A percentile compares a stretch with the other conserved stretches of the same genome.
Evolutionary conservation across 2,888 invertebrate species (phyloP).

Genomic region (Agrotis ipsilon): DNA sequence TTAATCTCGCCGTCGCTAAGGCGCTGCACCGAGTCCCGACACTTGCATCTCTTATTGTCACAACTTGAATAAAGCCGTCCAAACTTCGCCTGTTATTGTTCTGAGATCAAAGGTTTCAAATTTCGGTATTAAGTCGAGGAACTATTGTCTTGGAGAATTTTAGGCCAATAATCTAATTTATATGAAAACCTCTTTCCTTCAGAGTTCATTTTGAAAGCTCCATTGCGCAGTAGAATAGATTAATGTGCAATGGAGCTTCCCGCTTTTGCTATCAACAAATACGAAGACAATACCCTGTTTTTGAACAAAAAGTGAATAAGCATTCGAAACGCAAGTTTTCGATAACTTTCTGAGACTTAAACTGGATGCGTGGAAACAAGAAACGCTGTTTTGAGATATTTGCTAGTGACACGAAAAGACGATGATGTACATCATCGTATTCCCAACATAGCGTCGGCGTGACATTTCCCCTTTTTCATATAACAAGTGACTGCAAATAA

Average conservation of each 20-base stretch:
- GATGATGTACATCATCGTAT: too few relatives aligned
- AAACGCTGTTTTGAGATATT: not conserved
- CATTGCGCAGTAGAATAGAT: not conserved
- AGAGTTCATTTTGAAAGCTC: not conserved
- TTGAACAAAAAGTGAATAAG: not conserved
- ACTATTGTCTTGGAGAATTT: slow-evolving; percentile 36
- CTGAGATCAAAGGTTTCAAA: slow-evolving; percentile 59
- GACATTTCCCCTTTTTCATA: too few relatives aligned
- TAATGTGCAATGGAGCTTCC: too few relatives aligned
- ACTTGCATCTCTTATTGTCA: slow-evolving; percentile 64
- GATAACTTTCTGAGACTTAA: slow-evolving; percentile 1
- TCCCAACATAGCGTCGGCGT: not conserved
- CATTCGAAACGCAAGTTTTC: slow-evolving; percentile 21
- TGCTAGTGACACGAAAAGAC: not conserved
- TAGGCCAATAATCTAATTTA: slow-evolving; percentile 4
- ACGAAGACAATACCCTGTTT: slow-evolving; percentile 3
- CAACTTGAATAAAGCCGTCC: slow-evolving; percentile 55
- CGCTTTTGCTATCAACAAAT: not conserved
- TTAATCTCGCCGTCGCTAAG: slow-evolving; percentile 58
- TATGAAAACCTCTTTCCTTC: not conserved
- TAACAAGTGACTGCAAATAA: not conserved
- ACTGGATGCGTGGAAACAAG: not conserved
- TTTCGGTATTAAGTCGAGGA: slow-evolving; percentile 50
- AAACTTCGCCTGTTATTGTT: slow-evolving; percentile 61
- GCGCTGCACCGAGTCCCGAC: slow-evolving; percentile 44